A percentile compares a stretch with the other conserved stretches of the same genome.
Evolutionary conservation across 1,140 invertebrate genomes (phyloP).

Genomic region (Drosophila trapezifrons): DNA sequence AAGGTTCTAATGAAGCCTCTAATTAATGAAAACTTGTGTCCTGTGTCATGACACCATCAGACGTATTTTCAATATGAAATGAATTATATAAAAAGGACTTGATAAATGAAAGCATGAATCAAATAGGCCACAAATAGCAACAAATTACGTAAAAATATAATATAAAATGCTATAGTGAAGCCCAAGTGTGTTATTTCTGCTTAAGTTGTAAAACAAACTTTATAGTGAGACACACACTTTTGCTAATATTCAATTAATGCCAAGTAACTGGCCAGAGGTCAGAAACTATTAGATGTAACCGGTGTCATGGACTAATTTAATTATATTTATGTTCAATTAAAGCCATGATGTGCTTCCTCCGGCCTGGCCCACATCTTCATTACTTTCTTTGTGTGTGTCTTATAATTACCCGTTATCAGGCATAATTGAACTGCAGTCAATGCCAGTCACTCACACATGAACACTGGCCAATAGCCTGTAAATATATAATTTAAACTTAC

Average conservation of each 20-base stretch:
- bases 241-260: conserved; percentile 10
- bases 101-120: too few relatives aligned
- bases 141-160: too few relatives aligned
- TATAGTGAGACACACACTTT: neutral
- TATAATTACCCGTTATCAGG: conserved; percentile 39
- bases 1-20: too few relatives aligned
- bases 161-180: too few relatives aligned
- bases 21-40: too few relatives aligned
- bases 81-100: too few relatives aligned
- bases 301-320: conserved; percentile 26
- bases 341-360: conserved; percentile 14
- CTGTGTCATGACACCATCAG: too few relatives aligned
- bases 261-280: conserved; percentile 21
- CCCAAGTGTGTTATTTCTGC: neutral
- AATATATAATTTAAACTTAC: conserved; percentile 9
- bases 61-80: too few relatives aligned
- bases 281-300: neutral
- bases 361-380: conserved; percentile 35
- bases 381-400: conserved; percentile 25
- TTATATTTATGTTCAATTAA: conserved; percentile 33
- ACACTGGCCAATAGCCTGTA: neutral
- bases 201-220: neutral
- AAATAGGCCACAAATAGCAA: too few relatives aligned
- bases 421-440: conserved; percentile 34
- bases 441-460: conserved; percentile 9